A percentile compares a stretch with the other conserved stretches of the same genome.
phyloP scores from a whole-genome alignment of 2,797 vertebrate genomes.

The Tokudaia tokunoshimensis region DNA sequence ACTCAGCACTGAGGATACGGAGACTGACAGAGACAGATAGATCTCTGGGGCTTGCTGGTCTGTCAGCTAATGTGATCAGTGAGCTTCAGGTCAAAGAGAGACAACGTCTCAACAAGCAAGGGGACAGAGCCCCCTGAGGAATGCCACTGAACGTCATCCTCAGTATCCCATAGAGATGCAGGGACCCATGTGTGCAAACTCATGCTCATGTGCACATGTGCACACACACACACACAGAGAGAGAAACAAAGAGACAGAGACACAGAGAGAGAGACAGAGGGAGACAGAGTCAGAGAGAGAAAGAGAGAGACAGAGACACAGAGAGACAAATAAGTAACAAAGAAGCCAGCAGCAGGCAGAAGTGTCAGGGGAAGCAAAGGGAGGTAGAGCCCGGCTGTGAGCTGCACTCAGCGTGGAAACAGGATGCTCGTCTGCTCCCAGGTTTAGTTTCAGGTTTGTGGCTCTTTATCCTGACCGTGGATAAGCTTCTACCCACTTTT shows the following conservation, averaged over 20 bases:
- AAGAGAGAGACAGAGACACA: neutral
- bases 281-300: too few species aligned
- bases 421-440: neutral
- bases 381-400: neutral
- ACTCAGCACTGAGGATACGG: neutral
- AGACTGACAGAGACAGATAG: neutral
- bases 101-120: neutral
- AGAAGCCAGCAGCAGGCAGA: neutral
- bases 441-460: neutral
- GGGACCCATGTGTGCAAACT: neutral
- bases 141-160: neutral
- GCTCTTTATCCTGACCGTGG: neutral
- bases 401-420: neutral
- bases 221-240: neutral
- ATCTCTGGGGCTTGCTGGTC: neutral
- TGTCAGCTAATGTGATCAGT: neutral
- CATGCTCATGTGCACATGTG: too few species aligned
- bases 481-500: neutral
- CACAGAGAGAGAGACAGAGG: rapidly evolving
- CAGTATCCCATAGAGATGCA: too few species aligned
- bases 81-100: neutral
- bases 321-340: neutral
- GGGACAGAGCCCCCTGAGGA: neutral
- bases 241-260: neutral
- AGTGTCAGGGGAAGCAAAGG: neutral